Evolutionary conservation across 2,113 vertebrate species (phyloP).

Genomic region (Archilochus colubris): DNA sequence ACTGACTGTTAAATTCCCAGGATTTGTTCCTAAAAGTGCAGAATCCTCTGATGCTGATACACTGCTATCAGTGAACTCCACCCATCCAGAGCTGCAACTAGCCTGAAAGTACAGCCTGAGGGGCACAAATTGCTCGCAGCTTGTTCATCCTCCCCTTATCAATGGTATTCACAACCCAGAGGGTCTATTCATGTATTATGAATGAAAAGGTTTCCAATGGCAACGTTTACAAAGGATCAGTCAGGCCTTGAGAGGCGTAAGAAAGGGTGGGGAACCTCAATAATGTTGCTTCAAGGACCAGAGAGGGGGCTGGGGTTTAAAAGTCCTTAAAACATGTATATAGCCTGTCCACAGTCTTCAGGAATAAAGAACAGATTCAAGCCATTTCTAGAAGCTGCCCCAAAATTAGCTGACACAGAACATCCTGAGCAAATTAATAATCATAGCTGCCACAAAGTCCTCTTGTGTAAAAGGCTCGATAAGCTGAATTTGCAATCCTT

Average conservation of each 20-base stretch:
- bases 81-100: conserved; percentile 55
- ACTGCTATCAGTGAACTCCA: conserved; percentile 48
- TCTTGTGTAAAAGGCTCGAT: conserved; percentile 29
- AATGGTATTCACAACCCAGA: conserved; percentile 61
- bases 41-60: not conserved
- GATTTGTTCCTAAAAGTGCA: conserved; percentile 5
- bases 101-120: conserved; percentile 6
- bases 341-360: not conserved
- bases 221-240: conserved; percentile 64
- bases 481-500: conserved; percentile 44
- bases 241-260: conserved; percentile 41
- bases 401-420: conserved; percentile 1
- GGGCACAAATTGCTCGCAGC: conserved; percentile 48
- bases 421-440: conserved; percentile 32
- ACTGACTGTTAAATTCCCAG: not conserved
- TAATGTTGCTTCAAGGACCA: conserved; percentile 15
- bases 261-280: conserved; percentile 48
- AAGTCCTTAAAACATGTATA: conserved; percentile 40
- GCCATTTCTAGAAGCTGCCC: not conserved
- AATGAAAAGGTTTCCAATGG: conserved; percentile 79
- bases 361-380: not conserved
- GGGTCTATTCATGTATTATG: conserved; percentile 73
- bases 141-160: conserved; percentile 57
- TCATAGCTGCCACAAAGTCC: not conserved
- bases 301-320: not conserved